These are phyloP conservation scores for Heteromyza rotundicornis DNA, from an alignment of 2,888 invertebrate species.

Conservation along the genomic window DNA sequence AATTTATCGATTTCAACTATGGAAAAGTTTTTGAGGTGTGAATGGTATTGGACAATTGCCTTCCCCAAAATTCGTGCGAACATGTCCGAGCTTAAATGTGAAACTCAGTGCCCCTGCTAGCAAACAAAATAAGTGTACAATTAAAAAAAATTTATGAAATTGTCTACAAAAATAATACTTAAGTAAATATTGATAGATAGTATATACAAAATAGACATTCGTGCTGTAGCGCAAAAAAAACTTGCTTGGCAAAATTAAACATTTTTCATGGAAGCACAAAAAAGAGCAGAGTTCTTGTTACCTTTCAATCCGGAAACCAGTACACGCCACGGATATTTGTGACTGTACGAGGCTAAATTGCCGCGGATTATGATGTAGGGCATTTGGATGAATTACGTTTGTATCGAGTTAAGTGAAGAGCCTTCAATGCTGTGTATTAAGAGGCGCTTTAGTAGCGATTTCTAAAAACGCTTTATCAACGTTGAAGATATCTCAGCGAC, in stretches of 20 bases:
- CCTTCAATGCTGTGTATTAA: slow-evolving; percentile 16
- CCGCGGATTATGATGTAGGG: slow-evolving; percentile 90
- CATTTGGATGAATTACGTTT: slow-evolving; percentile 65
- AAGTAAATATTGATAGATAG: too few relatives aligned
- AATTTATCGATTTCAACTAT: neutral
- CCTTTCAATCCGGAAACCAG: slow-evolving; percentile 86
- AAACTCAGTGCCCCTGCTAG: neutral
- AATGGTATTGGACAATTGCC: neutral
- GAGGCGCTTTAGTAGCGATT: too few relatives aligned
- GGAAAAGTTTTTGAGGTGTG: neutral
- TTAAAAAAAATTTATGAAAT: neutral
- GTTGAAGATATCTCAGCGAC: slow-evolving; percentile 6
- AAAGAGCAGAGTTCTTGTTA: too few relatives aligned
- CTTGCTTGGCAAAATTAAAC: too few relatives aligned
- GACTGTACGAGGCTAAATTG: slow-evolving; percentile 85
- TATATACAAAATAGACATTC: too few relatives aligned
- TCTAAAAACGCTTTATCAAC: neutral
- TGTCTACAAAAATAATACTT: too few relatives aligned
- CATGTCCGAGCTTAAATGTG: neutral
- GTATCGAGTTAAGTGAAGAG: neutral
- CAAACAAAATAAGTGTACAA: neutral
- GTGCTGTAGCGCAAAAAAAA: too few relatives aligned
- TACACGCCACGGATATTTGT: slow-evolving; percentile 86
- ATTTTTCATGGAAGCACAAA: too few relatives aligned
- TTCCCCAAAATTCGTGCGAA: neutral